phyloP scores from a whole-genome alignment of 1,140 invertebrate species.

The Brachionus asplanchnoidis region DNA sequence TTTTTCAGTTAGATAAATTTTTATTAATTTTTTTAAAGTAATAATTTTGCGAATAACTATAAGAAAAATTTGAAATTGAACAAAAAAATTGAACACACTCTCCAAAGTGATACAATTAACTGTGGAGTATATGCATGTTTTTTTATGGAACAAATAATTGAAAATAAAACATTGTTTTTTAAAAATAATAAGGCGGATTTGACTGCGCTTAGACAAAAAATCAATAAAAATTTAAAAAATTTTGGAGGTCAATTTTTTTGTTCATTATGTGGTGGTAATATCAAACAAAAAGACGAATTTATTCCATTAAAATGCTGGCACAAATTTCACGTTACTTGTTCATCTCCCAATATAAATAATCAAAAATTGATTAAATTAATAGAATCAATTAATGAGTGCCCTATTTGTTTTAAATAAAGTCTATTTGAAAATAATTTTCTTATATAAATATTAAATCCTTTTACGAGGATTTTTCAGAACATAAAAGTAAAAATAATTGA shows the following conservation, averaged over 20 bases:
- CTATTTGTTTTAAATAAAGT: too few relatives aligned
- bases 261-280: background rate
- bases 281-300: background rate
- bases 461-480: background rate
- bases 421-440: too few relatives aligned
- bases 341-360: too few relatives aligned
- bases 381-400: too few relatives aligned
- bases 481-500: background rate
- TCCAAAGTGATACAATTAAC: background rate
- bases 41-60: background rate
- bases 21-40: background rate
- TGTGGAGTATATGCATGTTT: background rate
- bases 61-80: background rate
- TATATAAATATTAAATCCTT: too few relatives aligned
- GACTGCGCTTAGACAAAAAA: background rate
- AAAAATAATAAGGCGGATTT: background rate
- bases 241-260: background rate
- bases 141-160: background rate
- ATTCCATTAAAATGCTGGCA: background rate
- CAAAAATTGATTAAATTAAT: too few relatives aligned
- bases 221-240: background rate
- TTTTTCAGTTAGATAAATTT: background rate
- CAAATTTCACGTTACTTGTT: background rate
- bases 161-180: background rate
- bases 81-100: background rate